Conservation (phyloP, 2,888 invertebrate genomes). For the Leptinotarsa peninsularis region DNA sequence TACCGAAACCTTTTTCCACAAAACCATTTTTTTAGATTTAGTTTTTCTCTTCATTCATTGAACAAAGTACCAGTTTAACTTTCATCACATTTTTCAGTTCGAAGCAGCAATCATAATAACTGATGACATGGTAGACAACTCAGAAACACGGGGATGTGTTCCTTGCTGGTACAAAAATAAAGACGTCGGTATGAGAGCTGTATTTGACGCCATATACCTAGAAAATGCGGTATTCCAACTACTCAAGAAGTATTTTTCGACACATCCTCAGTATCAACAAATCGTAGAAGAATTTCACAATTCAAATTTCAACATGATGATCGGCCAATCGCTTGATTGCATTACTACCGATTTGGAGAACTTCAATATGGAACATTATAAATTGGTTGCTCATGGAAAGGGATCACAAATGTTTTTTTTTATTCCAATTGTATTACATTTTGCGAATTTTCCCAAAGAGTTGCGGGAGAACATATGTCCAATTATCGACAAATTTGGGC, state of each 20-base stretch:
- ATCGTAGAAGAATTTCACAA: slow-evolving; percentile 71
- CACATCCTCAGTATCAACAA: slow-evolving; percentile 80
- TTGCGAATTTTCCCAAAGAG: not conserved
- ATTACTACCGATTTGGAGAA: not conserved
- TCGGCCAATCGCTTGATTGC: not conserved
- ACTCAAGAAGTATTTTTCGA: slow-evolving; percentile 71
- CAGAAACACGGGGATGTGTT: slow-evolving; percentile 20
- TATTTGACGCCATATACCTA: slow-evolving; percentile 7
- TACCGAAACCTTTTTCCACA: too few relatives aligned
- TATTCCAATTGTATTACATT: not conserved
- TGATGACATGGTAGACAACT: slow-evolving; percentile 32
- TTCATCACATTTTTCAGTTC: slow-evolving; percentile 12
- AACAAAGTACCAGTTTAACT: not conserved
- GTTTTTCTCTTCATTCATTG: too few relatives aligned
- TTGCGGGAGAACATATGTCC: not conserved
- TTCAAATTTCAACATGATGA: not conserved
- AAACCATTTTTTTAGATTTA: too few relatives aligned
- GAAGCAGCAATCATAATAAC: slow-evolving; percentile 8
- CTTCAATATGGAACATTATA: slow-evolving; percentile 4
- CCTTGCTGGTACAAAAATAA: slow-evolving; percentile 27
- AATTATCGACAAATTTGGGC: not conserved
- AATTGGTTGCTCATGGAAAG: slow-evolving; percentile 4
- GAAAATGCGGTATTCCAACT: slow-evolving; percentile 9
- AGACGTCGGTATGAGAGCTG: slow-evolving; percentile 16
- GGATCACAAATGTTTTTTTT: not conserved